These are phyloP conservation scores for Mamestra brassicae DNA, from an alignment of 2,888 invertebrate genomes.

Conservation along the genomic window DNA sequence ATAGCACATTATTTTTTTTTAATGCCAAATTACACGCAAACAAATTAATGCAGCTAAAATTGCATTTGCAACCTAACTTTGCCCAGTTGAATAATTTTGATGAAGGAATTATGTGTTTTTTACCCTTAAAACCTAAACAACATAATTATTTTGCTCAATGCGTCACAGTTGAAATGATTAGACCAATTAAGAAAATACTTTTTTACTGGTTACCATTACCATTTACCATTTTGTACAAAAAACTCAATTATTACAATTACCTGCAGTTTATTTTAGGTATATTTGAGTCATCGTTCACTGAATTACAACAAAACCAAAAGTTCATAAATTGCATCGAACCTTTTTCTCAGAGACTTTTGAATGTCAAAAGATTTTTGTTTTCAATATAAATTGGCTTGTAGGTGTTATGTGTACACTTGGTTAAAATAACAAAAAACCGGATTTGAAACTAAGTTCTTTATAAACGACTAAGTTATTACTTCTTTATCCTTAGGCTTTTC, in stretches of 20 bases:
- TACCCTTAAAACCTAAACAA: neutral
- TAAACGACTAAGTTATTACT: slow-evolving; percentile 42
- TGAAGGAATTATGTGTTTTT: neutral
- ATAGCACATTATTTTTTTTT: slow-evolving; percentile 33
- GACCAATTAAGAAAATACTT: neutral
- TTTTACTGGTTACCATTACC: neutral
- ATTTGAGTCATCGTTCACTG: neutral
- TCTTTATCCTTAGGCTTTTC: slow-evolving; percentile 4
- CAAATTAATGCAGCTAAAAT: neutral
- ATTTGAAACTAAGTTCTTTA: slow-evolving; percentile 32
- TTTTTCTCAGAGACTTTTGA: slow-evolving; percentile 48
- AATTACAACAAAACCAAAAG: slow-evolving; percentile 32
- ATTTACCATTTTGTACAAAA: neutral
- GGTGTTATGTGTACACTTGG: slow-evolving; percentile 38
- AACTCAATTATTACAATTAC: slow-evolving; percentile 5
- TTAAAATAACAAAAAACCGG: slow-evolving; percentile 37
- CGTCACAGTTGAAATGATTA: neutral
- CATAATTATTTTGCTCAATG: neutral
- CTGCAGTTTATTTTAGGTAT: slow-evolving; percentile 10
- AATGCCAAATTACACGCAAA: slow-evolving; percentile 5
- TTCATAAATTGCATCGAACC: slow-evolving; percentile 34
- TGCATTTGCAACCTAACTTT: neutral
- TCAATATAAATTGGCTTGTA: slow-evolving; percentile 32
- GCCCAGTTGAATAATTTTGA: neutral
- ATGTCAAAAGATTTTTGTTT: slow-evolving; percentile 54